Conservation (phyloP, 2,113 vertebrate species). For the Corythoichthys intestinalis region DNA sequence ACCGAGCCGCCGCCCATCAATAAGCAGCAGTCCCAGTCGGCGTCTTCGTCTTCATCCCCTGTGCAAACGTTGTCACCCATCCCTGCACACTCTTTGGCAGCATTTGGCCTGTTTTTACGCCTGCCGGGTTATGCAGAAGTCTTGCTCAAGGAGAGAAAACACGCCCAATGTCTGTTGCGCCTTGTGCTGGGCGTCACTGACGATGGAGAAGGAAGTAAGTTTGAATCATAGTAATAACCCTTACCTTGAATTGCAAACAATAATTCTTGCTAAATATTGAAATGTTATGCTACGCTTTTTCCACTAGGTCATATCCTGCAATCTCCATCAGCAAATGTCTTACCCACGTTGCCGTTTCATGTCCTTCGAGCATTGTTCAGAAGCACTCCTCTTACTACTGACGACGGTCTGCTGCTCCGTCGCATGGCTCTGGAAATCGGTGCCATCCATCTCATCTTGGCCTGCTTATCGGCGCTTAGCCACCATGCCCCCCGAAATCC, state of each 20-base stretch:
- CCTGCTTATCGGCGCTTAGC: slow-evolving; percentile 95
- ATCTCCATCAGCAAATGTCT: slow-evolving; percentile 93
- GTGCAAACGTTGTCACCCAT: slow-evolving; percentile 98
- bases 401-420: slow-evolving; percentile 90
- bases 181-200: slow-evolving; percentile 97
- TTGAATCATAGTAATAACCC: neutral
- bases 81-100: slow-evolving; percentile 94
- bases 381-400: slow-evolving; percentile 88
- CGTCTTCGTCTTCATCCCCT: slow-evolving; percentile 64
- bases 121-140: slow-evolving; percentile 98
- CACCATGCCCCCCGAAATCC: slow-evolving; percentile 93
- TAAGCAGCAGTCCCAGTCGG: slow-evolving; percentile 65
- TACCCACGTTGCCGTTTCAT: slow-evolving; percentile 95
- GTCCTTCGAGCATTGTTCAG: slow-evolving; percentile 91
- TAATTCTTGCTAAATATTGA: neutral
- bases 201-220: slow-evolving; percentile 97
- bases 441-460: slow-evolving; percentile 93
- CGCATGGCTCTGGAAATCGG: slow-evolving; percentile 97
- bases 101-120: slow-evolving; percentile 95
- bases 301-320: slow-evolving; percentile 91
- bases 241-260: neutral
- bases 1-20: slow-evolving; percentile 92
- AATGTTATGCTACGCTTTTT: neutral
- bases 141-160: slow-evolving; percentile 95
- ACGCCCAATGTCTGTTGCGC: slow-evolving; percentile 95